phyloP scores from a whole-genome alignment of 2,797 vertebrate species.

The Helarctos malayanus region DNA sequence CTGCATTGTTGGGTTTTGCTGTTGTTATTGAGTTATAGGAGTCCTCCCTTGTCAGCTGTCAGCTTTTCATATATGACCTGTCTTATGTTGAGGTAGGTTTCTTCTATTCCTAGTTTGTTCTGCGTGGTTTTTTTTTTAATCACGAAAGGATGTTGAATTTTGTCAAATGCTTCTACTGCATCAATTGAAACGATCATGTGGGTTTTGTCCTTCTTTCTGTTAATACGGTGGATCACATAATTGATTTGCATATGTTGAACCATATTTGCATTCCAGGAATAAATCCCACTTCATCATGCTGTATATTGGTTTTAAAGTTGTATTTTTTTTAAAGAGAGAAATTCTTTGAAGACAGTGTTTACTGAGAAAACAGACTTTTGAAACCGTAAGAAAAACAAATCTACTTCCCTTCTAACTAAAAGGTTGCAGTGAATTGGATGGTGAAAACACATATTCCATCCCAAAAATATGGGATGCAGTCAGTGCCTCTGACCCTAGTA shows the following conservation, averaged over 20 bases:
- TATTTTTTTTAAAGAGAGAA: neutral
- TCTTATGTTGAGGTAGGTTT: neutral
- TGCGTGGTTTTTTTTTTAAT: neutral
- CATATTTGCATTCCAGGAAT: neutral
- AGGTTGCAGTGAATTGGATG: neutral
- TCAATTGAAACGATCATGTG: neutral
- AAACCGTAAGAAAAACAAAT: slow-evolving; percentile 41
- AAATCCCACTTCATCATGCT: neutral
- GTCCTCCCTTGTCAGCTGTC: neutral
- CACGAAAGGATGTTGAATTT: neutral
- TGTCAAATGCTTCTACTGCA: neutral
- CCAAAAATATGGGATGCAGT: neutral
- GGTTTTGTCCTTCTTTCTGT: neutral
- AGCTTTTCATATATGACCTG: neutral
- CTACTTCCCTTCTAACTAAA: neutral
- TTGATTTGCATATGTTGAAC: neutral
- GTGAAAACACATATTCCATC: neutral
- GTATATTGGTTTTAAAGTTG: slow-evolving; percentile 15
- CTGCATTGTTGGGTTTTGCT: neutral
- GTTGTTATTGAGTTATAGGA: neutral
- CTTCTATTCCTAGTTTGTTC: neutral
- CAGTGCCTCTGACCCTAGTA: neutral
- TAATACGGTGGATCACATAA: neutral
- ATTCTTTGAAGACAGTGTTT: slow-evolving; percentile 14
- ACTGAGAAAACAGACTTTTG: neutral